Percentiles rank a stretch among this genome's conserved stretches.
Evolutionary conservation across 2,113 vertebrate species (phyloP).

Genomic region (Sphaerodactylus townsendi): DNA sequence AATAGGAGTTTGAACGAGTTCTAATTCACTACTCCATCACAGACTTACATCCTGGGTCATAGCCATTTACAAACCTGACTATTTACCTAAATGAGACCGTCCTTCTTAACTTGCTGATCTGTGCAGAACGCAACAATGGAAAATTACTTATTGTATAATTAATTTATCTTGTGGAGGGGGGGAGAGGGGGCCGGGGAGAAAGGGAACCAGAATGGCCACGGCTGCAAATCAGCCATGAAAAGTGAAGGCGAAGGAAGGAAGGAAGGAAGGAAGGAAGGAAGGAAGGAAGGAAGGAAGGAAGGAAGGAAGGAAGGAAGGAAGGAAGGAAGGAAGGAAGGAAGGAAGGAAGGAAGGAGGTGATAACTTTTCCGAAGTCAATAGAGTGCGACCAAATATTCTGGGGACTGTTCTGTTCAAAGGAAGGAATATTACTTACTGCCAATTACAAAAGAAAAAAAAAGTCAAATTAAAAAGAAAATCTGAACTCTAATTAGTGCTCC

Average conservation of each 20-base stretch:
- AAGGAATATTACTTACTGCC: background rate
- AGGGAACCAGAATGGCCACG: background rate
- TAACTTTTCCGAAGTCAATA: background rate
- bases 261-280: background rate
- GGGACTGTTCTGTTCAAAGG: too few relatives aligned
- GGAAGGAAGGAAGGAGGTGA: background rate
- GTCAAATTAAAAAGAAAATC: conserved; percentile 1
- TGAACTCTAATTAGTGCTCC: background rate
- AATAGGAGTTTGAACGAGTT: too few relatives aligned
- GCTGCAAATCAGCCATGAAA: background rate
- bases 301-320: background rate
- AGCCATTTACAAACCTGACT: background rate
- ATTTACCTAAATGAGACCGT: background rate
- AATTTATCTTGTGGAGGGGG: background rate
- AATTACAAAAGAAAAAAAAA: background rate
- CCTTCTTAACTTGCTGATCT: background rate
- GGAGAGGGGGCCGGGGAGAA: background rate
- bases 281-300: background rate
- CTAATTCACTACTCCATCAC: too few relatives aligned
- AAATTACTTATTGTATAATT: background rate
- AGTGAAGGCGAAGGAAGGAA: background rate
- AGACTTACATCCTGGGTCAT: too few relatives aligned
- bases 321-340: background rate
- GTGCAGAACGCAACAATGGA: background rate
- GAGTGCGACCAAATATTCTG: background rate